Base-by-base conservation (phyloP, 2,797 vertebrate genomes). In the Falco cherrug region DNA sequence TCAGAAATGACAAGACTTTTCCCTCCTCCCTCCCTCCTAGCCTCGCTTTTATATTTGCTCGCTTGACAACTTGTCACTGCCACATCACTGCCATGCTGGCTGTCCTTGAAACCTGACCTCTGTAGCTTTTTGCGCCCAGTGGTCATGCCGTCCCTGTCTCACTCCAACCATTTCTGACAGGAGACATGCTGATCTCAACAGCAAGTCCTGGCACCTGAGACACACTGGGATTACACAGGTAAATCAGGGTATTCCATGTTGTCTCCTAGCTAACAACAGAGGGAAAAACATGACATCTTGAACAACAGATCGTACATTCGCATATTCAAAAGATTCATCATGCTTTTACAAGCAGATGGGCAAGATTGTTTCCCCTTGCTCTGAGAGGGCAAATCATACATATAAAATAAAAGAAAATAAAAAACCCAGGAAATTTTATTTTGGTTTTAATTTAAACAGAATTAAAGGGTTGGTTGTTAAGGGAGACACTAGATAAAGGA, bases 171-270 rank as follows among this genome's bases (percentile, higher is more conserved):
- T 98, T 98, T 99, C 98, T 99, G 99, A 99, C 99, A 99, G 99
- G 98, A 99, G 99, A 99, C 98, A 98, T 97, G 98, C 97, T 97
- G 96, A 97, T 98, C 96, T 87, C 95, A 65, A 97, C 97, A 90
- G 97, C 95, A 56, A 97, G 90, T 21, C 94, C 98, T 98, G 98
- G 98, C 99, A 98, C 99, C 99, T 98, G 98, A 98, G 99, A 99
- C 98, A 98, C 98, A 98, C 98, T 98, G 98, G 99, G 98, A 98
- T 98, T 98, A 98, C 99, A 99, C 99, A 99, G 99, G 99, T 99
- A 98, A 98, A 98, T 98, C 99, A 96, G 97, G 97, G 97, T 97
- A 97, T 97, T 94, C 97, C 98, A 75, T 98, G 98, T 98, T 98
- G 98, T 98, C 98, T 99, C 97, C 93, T 25, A 93, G 96, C 98